Percentiles rank a stretch among this genome's conserved stretches.
These are phyloP conservation scores for Bostrychus sinensis DNA, from an alignment of 2,113 vertebrate species.

Conservation along the genomic window DNA sequence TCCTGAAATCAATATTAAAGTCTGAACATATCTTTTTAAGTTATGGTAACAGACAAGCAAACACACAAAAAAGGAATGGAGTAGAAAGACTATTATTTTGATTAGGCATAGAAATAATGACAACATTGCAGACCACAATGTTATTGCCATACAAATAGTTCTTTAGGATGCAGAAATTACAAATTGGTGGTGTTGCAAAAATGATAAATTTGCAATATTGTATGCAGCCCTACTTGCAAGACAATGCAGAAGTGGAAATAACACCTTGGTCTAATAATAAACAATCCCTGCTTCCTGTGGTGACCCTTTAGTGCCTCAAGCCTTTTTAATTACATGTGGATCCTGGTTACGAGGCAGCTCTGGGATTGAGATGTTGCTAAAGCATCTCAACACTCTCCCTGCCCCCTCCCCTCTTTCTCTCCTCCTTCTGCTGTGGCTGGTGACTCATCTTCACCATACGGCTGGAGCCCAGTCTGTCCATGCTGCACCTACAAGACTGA, in stretches of 20 bases:
- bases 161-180: too few relatives aligned
- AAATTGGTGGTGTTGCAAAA: too few relatives aligned
- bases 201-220: too few relatives aligned
- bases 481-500: constrained; percentile 33
- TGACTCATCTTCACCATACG: constrained; percentile 62
- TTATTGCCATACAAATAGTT: too few relatives aligned
- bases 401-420: background rate
- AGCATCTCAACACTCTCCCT: constrained; percentile 41
- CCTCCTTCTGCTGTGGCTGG: constrained; percentile 22
- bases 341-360: constrained; percentile 24
- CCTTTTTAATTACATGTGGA: constrained; percentile 67
- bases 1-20: too few relatives aligned
- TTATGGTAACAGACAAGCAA: too few relatives aligned
- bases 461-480: constrained; percentile 18
- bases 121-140: too few relatives aligned
- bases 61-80: too few relatives aligned
- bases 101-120: too few relatives aligned
- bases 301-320: constrained; percentile 46
- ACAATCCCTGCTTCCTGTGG: constrained; percentile 40
- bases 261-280: constrained; percentile 57
- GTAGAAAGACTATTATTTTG: too few relatives aligned
- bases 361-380: constrained; percentile 41
- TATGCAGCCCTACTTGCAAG: too few relatives aligned
- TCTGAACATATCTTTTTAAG: too few relatives aligned
- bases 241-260: constrained; percentile 33